phyloP scores from a whole-genome alignment of 2,797 vertebrate species.

The Babyrousa celebensis region DNA sequence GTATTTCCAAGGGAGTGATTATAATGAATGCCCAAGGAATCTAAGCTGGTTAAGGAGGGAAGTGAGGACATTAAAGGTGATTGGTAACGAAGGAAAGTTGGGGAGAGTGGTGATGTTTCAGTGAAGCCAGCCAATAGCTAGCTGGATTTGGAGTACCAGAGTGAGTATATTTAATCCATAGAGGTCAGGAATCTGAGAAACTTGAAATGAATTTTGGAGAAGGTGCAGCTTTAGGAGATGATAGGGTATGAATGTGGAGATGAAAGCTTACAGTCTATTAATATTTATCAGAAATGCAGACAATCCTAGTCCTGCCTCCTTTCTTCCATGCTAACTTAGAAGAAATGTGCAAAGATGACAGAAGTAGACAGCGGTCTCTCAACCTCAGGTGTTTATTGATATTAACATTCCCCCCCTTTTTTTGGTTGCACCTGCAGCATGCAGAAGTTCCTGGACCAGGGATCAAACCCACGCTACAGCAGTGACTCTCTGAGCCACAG shows the following conservation, averaged over 20 bases:
- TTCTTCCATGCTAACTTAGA: conserved; percentile 10
- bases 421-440: no score
- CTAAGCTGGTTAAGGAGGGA: conserved; percentile 17
- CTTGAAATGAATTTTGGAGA: conserved; percentile 24
- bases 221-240: background rate
- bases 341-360: conserved; percentile 36
- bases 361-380: background rate
- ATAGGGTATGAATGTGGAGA: background rate
- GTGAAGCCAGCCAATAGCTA: background rate
- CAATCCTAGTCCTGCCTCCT: background rate
- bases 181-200: background rate
- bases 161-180: background rate
- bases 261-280: background rate
- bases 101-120: background rate
- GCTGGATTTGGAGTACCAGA: conserved; percentile 39
- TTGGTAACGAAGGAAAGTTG: background rate
- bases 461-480: background rate
- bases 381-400: background rate
- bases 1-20: conserved; percentile 57
- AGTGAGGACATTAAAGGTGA: background rate
- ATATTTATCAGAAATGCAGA: background rate
- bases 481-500: background rate
- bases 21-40: background rate
- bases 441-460: background rate
- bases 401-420: background rate